Conservation (phyloP, 2,797 vertebrate species). For the Spinus olivaceus region DNA sequence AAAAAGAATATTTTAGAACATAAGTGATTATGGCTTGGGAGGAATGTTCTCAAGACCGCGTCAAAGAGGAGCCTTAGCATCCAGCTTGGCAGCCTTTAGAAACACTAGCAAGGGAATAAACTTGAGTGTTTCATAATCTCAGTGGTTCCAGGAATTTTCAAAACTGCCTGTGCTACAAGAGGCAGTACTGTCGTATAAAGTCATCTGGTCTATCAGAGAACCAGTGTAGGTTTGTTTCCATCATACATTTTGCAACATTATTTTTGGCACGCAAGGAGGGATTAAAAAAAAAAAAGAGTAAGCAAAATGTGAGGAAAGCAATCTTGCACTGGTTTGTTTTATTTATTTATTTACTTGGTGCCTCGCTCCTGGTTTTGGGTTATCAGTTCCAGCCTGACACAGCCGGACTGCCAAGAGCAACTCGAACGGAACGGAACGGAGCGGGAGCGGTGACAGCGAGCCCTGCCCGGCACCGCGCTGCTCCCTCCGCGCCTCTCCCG, state of each 20-base stretch:
- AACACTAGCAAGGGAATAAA: slow-evolving; percentile 2
- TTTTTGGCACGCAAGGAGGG: background rate
- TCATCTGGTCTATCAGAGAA: background rate
- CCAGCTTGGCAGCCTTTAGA: background rate
- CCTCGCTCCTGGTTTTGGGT: background rate
- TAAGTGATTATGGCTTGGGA: background rate
- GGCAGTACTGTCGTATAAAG: background rate
- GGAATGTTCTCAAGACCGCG: background rate
- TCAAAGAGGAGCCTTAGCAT: background rate
- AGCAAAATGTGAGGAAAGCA: background rate
- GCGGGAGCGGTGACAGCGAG: background rate
- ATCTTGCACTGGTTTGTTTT: background rate
- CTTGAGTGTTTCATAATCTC: slow-evolving; percentile 10
- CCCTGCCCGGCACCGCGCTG: background rate
- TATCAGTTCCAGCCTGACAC: background rate
- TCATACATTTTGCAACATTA: slow-evolving; percentile 2
- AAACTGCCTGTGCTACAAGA: slow-evolving; percentile 21
- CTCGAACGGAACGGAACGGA: background rate
- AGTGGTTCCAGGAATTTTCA: slow-evolving; percentile 41
- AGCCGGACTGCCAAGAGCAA: background rate
- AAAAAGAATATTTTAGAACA: background rate
- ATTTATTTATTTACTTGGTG: background rate
- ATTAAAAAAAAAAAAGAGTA: background rate
- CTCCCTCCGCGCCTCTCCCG: background rate
- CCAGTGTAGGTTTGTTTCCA: background rate